Conservation (phyloP, 2,888 invertebrate genomes). For the Cerastis leucographa region DNA sequence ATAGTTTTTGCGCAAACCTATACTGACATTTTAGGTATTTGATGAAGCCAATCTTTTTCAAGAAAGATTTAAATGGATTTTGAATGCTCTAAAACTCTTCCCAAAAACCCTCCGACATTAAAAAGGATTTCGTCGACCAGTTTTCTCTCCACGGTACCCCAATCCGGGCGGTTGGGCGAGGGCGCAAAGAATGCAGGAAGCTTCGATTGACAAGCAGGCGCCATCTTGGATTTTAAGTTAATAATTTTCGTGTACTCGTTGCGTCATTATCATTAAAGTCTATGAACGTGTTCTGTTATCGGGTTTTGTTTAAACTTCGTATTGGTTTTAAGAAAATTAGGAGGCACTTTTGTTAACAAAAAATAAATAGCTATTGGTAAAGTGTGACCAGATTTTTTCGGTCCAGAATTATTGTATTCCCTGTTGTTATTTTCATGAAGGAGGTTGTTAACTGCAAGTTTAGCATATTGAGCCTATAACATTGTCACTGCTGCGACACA, state of each 20-base stretch:
- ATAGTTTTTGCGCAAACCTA: background rate
- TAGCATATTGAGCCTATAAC: too few relatives aligned
- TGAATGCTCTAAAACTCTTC: background rate
- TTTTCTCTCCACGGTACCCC: constrained; percentile 55
- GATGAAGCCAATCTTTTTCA: background rate
- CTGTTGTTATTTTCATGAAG: too few relatives aligned
- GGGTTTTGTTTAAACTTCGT: constrained; percentile 4
- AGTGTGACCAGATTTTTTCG: background rate
- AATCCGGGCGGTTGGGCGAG: constrained; percentile 60
- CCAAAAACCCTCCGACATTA: background rate
- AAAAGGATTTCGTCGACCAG: constrained; percentile 8
- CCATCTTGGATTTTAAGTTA: constrained; percentile 68
- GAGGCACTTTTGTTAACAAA: background rate
- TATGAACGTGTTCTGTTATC: constrained; percentile 38
- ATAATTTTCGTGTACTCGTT: constrained; percentile 65
- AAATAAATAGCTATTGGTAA: background rate
- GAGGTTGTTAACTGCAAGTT: too few relatives aligned
- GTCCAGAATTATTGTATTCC: background rate
- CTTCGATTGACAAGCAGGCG: constrained; percentile 79
- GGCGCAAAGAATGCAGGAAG: constrained; percentile 88
- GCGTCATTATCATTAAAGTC: constrained; percentile 59
- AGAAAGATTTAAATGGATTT: too few relatives aligned
- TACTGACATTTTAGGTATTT: background rate
- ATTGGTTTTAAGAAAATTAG: background rate
- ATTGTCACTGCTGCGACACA: too few relatives aligned